Conservation (phyloP, 2,888 invertebrate species). For the Synanthedon tipuliformis region DNA sequence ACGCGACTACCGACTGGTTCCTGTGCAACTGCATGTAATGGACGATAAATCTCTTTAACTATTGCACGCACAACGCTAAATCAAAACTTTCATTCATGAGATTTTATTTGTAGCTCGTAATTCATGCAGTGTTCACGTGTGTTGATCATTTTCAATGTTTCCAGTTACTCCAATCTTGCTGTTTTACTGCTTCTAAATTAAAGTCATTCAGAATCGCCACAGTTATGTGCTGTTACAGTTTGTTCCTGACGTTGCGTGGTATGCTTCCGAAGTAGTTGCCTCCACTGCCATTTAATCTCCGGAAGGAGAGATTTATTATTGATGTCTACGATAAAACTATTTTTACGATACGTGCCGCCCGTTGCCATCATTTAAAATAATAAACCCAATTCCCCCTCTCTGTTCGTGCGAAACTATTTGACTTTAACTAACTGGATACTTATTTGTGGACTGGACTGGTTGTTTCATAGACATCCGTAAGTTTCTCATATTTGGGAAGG, state of each 20-base stretch:
- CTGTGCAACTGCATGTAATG: neutral
- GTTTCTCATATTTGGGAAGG: too few relatives aligned
- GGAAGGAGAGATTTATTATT: conserved; percentile 34
- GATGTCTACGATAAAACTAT: conserved; percentile 27
- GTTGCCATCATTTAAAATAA: conserved; percentile 23
- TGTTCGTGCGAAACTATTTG: conserved; percentile 8
- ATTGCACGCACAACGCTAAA: neutral
- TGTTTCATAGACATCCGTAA: too few relatives aligned
- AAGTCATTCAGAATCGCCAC: too few relatives aligned
- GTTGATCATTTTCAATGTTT: neutral
- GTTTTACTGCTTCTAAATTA: too few relatives aligned
- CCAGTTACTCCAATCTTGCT: too few relatives aligned
- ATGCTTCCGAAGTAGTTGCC: conserved; percentile 13
- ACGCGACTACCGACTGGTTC: conserved; percentile 17
- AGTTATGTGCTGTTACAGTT: too few relatives aligned
- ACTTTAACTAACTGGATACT: too few relatives aligned
- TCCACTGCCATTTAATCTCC: conserved; percentile 3
- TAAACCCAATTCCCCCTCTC: conserved; percentile 16
- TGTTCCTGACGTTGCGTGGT: neutral
- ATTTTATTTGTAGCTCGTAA: neutral
- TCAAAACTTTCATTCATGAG: neutral
- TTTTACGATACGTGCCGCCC: conserved; percentile 21
- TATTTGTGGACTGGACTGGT: too few relatives aligned
- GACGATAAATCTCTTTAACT: neutral
- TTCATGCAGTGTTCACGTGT: neutral